phyloP scores from a whole-genome alignment of 2,113 vertebrate genomes.

The Cyanoramphus novaezelandiae region DNA sequence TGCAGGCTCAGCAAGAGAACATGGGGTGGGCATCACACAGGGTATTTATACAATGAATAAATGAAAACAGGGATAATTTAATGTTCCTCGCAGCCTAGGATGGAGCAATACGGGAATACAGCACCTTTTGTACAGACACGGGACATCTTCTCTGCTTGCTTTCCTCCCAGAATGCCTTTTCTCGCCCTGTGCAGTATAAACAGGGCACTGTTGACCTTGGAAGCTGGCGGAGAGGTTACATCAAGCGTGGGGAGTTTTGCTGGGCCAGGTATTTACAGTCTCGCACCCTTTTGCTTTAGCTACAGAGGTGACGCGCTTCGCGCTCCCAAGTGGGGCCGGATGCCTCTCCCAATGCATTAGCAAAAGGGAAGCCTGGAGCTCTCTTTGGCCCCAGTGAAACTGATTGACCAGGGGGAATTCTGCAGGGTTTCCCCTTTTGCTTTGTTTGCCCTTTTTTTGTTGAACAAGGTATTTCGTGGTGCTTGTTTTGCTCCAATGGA shows the following conservation, averaged over 20 bases:
- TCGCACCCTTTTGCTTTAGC: background rate
- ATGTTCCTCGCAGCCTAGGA: background rate
- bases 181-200: constrained; percentile 7
- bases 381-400: background rate
- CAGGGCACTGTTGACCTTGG: constrained; percentile 53
- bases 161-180: constrained; percentile 59
- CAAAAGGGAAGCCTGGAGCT: background rate
- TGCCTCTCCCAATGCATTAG: background rate
- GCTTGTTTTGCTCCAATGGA: background rate
- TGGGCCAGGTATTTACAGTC: background rate
- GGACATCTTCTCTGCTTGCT: constrained; percentile 45
- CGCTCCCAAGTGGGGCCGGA: background rate
- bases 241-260: constrained; percentile 8
- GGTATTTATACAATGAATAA: constrained; percentile 36
- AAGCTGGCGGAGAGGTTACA: background rate
- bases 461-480: background rate
- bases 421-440: background rate
- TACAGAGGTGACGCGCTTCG: background rate
- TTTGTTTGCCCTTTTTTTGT: background rate
- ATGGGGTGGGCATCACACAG: background rate
- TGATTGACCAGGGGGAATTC: background rate
- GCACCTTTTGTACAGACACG: background rate
- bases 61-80: constrained; percentile 34
- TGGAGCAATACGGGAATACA: constrained; percentile 20
- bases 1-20: background rate